A percentile compares a stretch with the other conserved stretches of the same genome.
Conservation (phyloP, 2,797 vertebrate species). For the Poeciliopsis infans region DNA sequence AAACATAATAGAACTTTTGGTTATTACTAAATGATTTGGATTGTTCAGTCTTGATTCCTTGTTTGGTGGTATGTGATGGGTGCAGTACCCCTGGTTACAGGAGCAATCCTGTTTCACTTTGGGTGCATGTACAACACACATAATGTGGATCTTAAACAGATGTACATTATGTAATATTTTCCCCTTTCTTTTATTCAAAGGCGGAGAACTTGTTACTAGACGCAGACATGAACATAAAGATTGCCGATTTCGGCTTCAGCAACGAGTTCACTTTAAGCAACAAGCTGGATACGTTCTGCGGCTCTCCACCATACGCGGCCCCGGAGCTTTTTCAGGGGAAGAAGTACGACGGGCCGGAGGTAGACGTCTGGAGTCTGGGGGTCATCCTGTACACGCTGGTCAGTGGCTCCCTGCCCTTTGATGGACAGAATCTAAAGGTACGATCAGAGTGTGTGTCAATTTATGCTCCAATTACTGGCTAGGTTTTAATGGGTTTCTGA, state of each 20-base stretch:
- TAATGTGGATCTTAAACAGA: neutral
- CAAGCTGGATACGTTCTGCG: constrained; percentile 98
- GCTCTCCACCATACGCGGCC: constrained; percentile 95
- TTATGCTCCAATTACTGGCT: neutral
- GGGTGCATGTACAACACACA: neutral
- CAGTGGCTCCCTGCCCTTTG: constrained; percentile 96
- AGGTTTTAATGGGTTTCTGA: neutral
- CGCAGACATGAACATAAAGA: constrained; percentile 99
- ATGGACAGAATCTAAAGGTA: constrained; percentile 98
- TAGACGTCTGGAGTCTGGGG: constrained; percentile 98
- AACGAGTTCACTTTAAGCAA: constrained; percentile 97
- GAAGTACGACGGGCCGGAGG: constrained; percentile 97
- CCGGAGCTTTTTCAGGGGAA: constrained; percentile 99
- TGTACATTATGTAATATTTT: neutral
- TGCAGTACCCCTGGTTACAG: neutral
- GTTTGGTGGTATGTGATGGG: neutral
- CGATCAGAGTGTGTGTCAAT: neutral
- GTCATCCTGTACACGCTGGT: constrained; percentile 98
- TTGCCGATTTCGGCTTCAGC: constrained; percentile 98
- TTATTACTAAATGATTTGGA: neutral
- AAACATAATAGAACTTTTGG: neutral
- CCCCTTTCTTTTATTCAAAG: constrained; percentile 64
- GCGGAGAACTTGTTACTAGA: constrained; percentile 97
- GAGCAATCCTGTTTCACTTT: neutral
- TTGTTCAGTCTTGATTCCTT: neutral